Conservation (phyloP, 2,797 vertebrate genomes). For the Peromyscus melanophrys region DNA sequence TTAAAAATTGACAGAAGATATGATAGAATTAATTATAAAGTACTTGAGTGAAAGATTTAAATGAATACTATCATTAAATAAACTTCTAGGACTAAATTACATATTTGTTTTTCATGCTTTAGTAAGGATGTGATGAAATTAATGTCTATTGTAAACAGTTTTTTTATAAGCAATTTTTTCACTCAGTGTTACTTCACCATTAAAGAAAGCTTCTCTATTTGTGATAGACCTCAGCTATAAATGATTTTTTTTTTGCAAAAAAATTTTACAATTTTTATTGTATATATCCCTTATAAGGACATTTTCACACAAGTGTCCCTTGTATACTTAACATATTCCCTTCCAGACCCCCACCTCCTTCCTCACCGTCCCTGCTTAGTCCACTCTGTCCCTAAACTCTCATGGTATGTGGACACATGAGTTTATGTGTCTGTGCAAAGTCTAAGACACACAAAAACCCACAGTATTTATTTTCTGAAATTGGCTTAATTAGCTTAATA, state of each 20-base stretch:
- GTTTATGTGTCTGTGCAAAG: background rate
- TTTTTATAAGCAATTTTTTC: constrained; percentile 50
- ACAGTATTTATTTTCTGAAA: background rate
- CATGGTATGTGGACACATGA: background rate
- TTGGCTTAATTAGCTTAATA: background rate
- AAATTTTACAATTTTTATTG: background rate
- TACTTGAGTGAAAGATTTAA: constrained; percentile 23
- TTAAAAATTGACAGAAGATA: constrained; percentile 26
- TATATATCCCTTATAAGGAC: background rate
- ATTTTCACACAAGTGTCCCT: background rate
- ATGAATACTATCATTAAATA: constrained; percentile 48
- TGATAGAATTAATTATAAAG: background rate
- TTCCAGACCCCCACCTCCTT: background rate
- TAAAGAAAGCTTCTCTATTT: constrained; percentile 44
- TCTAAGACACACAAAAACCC: background rate
- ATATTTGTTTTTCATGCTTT: constrained; percentile 57
- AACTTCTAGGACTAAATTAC: constrained; percentile 47
- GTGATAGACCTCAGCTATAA: constrained; percentile 5
- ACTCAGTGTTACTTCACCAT: background rate
- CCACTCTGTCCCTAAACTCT: background rate
- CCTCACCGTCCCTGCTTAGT: background rate
- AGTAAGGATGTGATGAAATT: constrained; percentile 67
- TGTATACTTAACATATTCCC: background rate
- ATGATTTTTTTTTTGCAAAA: constrained; percentile 29
- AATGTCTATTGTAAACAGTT: background rate